phyloP scores from a whole-genome alignment of 2,113 vertebrate species.

The Gambusia holbrooki region DNA sequence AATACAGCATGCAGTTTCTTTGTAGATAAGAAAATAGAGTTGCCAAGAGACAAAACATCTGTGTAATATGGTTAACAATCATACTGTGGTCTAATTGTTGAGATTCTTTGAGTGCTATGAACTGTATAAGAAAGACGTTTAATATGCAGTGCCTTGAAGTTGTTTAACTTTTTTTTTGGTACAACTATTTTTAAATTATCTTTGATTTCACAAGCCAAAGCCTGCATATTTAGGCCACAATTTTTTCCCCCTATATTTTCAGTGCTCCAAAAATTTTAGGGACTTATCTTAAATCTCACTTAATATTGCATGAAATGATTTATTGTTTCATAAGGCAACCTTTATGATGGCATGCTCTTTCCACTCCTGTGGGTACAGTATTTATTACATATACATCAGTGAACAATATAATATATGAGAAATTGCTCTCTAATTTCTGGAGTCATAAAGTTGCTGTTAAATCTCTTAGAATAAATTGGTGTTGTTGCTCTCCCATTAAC shows the following conservation, averaged over 20 bases:
- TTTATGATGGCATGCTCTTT: slow-evolving; percentile 7
- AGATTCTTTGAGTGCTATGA: not conserved
- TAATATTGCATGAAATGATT: slow-evolving; percentile 6
- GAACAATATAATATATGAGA: slow-evolving; percentile 27
- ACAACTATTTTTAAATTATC: not conserved
- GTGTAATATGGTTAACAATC: not conserved
- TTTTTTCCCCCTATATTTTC: not conserved
- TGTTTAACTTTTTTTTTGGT: no score
- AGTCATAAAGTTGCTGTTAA: slow-evolving; percentile 6
- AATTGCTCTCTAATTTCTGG: slow-evolving; percentile 10
- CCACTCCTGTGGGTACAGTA: not conserved
- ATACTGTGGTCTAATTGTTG: not conserved
- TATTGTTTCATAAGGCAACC: slow-evolving; percentile 12
- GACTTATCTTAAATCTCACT: not conserved
- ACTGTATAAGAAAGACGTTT: not conserved
- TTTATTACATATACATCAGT: slow-evolving; percentile 16
- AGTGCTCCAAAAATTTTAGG: not conserved
- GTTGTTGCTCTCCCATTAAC: slow-evolving; percentile 22
- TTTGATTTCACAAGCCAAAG: not conserved
- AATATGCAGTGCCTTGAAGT: not conserved
- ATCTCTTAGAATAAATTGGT: slow-evolving; percentile 18
- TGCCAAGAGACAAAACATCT: not conserved
- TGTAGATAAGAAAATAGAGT: not conserved
- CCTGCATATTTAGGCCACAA: not conserved
- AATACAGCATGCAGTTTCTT: not conserved